Conservation (phyloP, 2,113 vertebrate genomes). For the Oreochromis niloticus region DNA sequence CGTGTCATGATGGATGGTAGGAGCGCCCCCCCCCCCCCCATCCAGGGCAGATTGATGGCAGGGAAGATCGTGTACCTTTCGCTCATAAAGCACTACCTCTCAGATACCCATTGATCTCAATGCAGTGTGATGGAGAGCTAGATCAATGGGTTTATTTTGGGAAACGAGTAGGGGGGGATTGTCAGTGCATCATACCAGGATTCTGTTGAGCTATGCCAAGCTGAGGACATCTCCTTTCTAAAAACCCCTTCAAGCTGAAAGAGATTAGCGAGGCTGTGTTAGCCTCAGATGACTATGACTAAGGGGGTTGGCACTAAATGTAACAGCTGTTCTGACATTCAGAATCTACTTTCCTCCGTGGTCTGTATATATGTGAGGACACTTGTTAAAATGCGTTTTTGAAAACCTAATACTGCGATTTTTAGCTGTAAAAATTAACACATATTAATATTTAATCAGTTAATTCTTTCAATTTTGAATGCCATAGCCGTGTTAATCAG, state of each 20-base stretch:
- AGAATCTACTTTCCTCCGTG: not conserved
- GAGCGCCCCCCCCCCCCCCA: not conserved
- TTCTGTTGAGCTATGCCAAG: constrained; percentile 33
- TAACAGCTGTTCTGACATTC: not conserved
- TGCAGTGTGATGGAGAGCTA: constrained; percentile 56
- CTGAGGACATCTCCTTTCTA: constrained; percentile 23
- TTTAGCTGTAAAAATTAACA: not conserved
- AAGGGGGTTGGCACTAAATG: not conserved
- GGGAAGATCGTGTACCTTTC: constrained; percentile 44
- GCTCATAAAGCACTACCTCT: constrained; percentile 61
- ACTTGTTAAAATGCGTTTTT: not conserved
- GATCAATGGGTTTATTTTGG: constrained; percentile 68
- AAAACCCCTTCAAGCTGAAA: constrained; percentile 16
- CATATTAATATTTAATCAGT: not conserved
- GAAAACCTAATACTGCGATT: not conserved
- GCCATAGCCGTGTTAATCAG: not conserved
- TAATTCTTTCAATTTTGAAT: not conserved
- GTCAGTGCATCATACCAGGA: constrained; percentile 38
- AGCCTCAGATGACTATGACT: not conserved
- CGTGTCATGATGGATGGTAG: constrained; percentile 44
- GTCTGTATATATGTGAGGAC: not conserved
- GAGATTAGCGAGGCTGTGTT: constrained; percentile 12
- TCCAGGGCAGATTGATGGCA: constrained; percentile 61
- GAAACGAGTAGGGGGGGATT: constrained; percentile 28
- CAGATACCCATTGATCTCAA: constrained; percentile 57